Evolutionary conservation across 2,797 vertebrate genomes (phyloP), one percentile per base, ranked within the genome.

Genomic region (Danio tinwini): DNA sequence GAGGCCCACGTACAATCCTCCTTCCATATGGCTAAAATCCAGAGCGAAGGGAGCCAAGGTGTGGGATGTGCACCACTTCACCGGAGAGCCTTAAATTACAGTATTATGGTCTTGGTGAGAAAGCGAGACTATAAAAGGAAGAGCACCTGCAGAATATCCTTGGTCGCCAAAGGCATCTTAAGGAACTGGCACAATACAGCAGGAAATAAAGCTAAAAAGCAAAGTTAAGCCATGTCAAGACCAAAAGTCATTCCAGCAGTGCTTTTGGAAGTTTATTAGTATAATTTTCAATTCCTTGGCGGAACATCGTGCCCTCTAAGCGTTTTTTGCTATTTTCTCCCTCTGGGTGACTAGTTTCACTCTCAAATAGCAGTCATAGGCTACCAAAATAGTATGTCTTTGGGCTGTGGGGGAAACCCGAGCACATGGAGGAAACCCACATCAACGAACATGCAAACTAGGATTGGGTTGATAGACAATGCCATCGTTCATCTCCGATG

Each of bases 201-300:
- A 50, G 44, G 21, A 61, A 76, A 81, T 68, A 74, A 79, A 81
- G 64, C 40, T 56, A 81, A 78, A 78, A 70, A 63, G 62, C 58
- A 39, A 71, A 52, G 81, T 82, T 77, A 83, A 74, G 50, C 29
- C 44, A 73, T 49, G 21, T 76, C 56, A 74, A 49, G 64, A 40
- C 42, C 42, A 65, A 59, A 83, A 53, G 80, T 73, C 49, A 50
- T 78, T 53, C 77, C 49, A 53, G 58, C 47, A 63, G 56, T 62
- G 21, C 17, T 83, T 76, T 83, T 21, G 55, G n/a, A 19, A 77
- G 78, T 84, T 82, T 85, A 84, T 84, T 83, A 85, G 65, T 58
- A 59, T 82, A 77, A 85, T 85, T 81, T 49, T 59, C 16, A 17
- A 64, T 81, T 64, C 56, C 63, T 80, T 82, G 39, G 14, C 63